These are phyloP conservation scores for Sinhomidia bicolor DNA, from an alignment of 2,888 invertebrate genomes.

Conservation along the genomic window DNA sequence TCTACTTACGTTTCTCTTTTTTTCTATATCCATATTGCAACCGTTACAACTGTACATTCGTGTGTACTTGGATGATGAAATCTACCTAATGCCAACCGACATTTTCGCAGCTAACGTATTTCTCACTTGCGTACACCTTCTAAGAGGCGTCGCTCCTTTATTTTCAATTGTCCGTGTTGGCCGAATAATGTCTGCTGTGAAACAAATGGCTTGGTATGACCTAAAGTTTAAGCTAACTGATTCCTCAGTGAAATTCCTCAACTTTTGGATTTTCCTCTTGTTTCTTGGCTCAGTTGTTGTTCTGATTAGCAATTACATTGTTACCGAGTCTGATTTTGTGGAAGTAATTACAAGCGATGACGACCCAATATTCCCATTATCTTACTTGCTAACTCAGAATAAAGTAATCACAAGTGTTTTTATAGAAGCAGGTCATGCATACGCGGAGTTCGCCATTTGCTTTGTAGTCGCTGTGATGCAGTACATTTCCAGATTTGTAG, in stretches of 20 bases:
- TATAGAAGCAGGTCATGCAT: not conserved
- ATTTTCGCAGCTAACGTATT: conserved; percentile 30
- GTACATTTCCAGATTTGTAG: conserved; percentile 52
- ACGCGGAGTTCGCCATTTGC: conserved; percentile 37
- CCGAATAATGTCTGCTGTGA: not conserved
- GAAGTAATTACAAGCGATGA: not conserved
- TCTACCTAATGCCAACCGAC: conserved; percentile 20
- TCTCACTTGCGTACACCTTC: conserved; percentile 8
- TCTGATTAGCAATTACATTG: conserved; percentile 6
- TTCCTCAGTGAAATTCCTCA: not conserved
- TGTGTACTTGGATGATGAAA: not conserved
- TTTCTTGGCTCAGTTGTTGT: not conserved
- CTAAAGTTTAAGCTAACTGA: not conserved
- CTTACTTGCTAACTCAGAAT: not conserved
- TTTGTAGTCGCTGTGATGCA: conserved; percentile 47
- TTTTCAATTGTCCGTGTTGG: not conserved
- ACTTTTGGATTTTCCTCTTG: not conserved
- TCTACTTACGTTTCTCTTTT: conserved; percentile 27
- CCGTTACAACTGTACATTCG: not conserved
- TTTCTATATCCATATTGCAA: not conserved
- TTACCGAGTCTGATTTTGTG: conserved; percentile 12
- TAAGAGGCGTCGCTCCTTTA: conserved; percentile 12
- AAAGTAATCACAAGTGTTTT: not conserved
- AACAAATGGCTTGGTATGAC: conserved; percentile 19
- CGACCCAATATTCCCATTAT: conserved; percentile 20